Percentiles rank a stretch among this genome's conserved stretches.
Conservation (phyloP, 2,888 invertebrate genomes). For the Desoria tigrina region DNA sequence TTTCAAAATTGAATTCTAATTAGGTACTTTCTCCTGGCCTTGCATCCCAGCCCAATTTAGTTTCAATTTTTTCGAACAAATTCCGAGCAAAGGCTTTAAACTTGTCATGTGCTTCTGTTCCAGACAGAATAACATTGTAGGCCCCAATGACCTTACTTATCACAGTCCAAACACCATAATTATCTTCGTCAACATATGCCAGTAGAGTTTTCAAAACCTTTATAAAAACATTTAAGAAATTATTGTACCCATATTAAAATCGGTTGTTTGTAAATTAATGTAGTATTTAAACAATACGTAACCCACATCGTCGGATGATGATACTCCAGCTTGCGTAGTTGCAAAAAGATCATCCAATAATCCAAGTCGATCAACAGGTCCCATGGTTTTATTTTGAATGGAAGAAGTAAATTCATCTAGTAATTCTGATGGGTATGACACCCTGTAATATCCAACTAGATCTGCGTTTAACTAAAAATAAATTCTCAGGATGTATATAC, state of each 20-base stretch:
- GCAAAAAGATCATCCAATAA: conserved; percentile 90
- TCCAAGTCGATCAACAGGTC: conserved; percentile 84
- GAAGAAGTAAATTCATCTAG: conserved; percentile 75
- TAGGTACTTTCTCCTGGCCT: conserved; percentile 76
- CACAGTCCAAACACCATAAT: conserved; percentile 91
- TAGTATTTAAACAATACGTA: background rate
- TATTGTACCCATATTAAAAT: background rate
- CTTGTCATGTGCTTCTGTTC: conserved; percentile 73
- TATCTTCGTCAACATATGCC: conserved; percentile 80
- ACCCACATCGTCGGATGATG: conserved; percentile 73
- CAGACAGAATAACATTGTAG: conserved; percentile 72
- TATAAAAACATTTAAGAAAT: too few relatives aligned
- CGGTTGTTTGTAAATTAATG: background rate
- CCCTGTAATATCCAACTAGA: conserved; percentile 86
- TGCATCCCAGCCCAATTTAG: conserved; percentile 83
- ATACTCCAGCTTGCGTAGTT: conserved; percentile 78
- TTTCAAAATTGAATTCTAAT: too few relatives aligned
- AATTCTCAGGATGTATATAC: background rate
- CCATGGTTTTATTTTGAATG: conserved; percentile 74
- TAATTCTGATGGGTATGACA: conserved; percentile 76
- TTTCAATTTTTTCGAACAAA: conserved; percentile 72
- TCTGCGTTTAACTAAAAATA: conserved; percentile 68
- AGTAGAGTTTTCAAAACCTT: conserved; percentile 71
- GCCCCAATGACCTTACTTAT: conserved; percentile 75
- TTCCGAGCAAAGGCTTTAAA: conserved; percentile 74